Conservation (phyloP, 1,140 invertebrate species). For the Globodera ellingtonae region DNA sequence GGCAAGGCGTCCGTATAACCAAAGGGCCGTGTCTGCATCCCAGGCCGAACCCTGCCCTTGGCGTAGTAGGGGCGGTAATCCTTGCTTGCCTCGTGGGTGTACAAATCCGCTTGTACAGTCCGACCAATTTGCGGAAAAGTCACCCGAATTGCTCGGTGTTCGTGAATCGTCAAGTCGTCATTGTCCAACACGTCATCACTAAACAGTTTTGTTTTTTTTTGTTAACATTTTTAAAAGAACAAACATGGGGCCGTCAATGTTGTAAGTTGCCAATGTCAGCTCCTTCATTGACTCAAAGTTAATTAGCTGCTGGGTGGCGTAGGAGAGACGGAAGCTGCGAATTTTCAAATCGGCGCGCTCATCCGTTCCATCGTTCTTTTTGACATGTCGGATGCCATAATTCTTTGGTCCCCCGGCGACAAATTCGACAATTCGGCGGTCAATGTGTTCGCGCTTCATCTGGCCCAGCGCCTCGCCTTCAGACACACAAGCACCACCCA, state of each 20-base stretch:
- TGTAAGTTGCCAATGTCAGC: no score
- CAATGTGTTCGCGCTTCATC: no score
- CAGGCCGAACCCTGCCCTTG: no score
- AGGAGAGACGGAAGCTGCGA: neutral
- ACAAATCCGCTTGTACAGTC: no score
- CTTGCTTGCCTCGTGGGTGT: no score
- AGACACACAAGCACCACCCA: no score
- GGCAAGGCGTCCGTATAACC: no score
- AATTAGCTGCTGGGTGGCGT: constrained; percentile 1
- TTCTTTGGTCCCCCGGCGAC: constrained; percentile 5
- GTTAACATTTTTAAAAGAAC: no score
- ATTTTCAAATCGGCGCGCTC: neutral
- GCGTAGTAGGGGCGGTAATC: no score
- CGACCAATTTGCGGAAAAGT: constrained; percentile 9
- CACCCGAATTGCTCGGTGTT: neutral
- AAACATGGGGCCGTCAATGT: constrained; percentile 2
- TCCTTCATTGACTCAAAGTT: neutral
- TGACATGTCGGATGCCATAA: neutral
- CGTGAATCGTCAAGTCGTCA: no score
- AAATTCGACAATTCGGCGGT: constrained; percentile 2
- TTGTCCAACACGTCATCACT: neutral
- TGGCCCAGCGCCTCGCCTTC: no score
- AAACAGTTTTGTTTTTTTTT: constrained; percentile 10
- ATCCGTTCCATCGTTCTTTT: neutral
- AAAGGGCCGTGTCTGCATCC: no score